phyloP scores from a whole-genome alignment of 2,113 vertebrate species.

The Callipepla squamata region DNA sequence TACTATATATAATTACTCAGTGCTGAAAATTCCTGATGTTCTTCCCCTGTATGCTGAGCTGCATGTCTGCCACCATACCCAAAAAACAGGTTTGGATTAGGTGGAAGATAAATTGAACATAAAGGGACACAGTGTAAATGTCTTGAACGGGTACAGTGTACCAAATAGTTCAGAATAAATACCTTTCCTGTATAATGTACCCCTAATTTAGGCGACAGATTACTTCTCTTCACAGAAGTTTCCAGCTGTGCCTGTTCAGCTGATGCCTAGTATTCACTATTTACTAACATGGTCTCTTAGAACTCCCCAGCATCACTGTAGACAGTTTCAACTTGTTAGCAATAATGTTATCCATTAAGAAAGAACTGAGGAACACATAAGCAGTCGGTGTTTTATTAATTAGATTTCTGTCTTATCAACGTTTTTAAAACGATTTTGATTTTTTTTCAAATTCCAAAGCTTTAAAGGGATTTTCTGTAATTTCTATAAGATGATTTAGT shows the following conservation, averaged over 20 bases:
- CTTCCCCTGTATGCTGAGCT: neutral
- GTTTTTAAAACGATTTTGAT: neutral
- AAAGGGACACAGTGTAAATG: neutral
- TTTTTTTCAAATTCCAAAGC: neutral
- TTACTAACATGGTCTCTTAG: neutral
- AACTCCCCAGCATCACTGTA: neutral
- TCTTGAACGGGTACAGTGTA: neutral
- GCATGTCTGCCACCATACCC: neutral
- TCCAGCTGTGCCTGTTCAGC: constrained; percentile 14
- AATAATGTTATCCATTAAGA: neutral
- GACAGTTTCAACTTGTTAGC: neutral
- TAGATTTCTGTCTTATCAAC: neutral
- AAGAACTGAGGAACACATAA: neutral
- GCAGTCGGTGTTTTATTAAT: neutral
- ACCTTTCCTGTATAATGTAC: neutral
- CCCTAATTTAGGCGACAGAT: constrained; percentile 15
- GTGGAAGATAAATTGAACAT: neutral
- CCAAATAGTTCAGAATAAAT: neutral
- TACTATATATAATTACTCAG: neutral
- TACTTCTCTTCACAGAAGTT: constrained; percentile 17
- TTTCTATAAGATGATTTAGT: neutral
- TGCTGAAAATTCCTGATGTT: neutral
- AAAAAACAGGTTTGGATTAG: neutral
- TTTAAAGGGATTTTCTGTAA: neutral
- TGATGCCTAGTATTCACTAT: neutral